Base-by-base conservation (phyloP, 2,797 vertebrate genomes). In the Danio kyathit region DNA sequence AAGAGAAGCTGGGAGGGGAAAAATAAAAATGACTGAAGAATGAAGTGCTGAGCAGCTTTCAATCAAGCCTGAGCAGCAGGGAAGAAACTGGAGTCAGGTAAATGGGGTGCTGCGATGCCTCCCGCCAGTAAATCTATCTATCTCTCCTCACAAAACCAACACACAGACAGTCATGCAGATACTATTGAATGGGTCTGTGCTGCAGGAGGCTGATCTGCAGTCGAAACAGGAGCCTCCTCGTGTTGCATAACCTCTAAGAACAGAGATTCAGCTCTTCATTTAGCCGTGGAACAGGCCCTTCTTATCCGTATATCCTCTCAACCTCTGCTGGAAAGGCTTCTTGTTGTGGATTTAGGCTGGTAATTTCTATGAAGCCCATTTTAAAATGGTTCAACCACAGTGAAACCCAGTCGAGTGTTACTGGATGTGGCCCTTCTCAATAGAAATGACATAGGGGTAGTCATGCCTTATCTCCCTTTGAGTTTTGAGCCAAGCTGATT, bases 61-160 rank as follows among this genome's bases (percentile, higher is more conserved):
- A 88, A 85, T 86, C 84, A 87, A 80, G 41, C 9, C 61, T 57
- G 67, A 82, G 77, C 84, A 79, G 83, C 61, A 80, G 86, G 82
- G 57, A 63, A 77, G 77, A 76, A 73, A 65, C 80, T 69, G 78
- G 84, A 66, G 66, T 81, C 83, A 87, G 81, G 81, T 85, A 81
- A 84, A 66, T 79, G 83, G 54, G 71, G 59, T 61, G 21, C 19
- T 78, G 79, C 38, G 14, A 44, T 78, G 52, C 71, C 74, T 73
- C 84, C 71, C 17, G 64, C 78, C 21, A 71, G 82, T 85, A 73
- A 83, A 86, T 81, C 82, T 65, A 70, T 67, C 59, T 64, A 78
- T 75, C 57, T 16, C 38, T 79, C 44, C 46, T 41, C 72, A 81
- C 46, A 61, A 56, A 29, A 59, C 38, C 21, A 60, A 57, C 73